phyloP scores from a whole-genome alignment of 2,888 invertebrate genomes.

The Drosophila barbarae region DNA sequence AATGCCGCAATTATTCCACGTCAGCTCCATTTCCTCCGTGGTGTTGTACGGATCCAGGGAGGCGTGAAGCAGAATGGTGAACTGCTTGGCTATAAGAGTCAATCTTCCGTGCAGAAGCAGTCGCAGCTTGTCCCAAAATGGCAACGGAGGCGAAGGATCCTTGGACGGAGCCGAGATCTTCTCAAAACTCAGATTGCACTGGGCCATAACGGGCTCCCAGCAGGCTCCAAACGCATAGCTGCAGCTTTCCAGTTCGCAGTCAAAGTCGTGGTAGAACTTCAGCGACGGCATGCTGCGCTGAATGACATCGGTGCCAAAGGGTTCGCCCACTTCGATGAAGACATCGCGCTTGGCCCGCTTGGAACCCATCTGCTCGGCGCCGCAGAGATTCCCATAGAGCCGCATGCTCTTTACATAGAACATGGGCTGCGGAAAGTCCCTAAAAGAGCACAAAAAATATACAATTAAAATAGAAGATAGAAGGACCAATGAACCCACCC shows the following conservation, averaged over 20 bases:
- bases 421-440: constrained; percentile 97
- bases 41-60: constrained; percentile 99
- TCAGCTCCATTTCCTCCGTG: constrained; percentile 99
- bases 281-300: constrained; percentile 95
- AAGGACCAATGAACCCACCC: not conserved
- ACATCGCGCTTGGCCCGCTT: constrained; percentile 81
- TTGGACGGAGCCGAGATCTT: constrained; percentile 91
- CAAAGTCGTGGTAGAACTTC: constrained; percentile 98
- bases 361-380: constrained; percentile 92
- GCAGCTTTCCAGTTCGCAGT: constrained; percentile 93
- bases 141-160: constrained; percentile 95
- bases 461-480: not conserved
- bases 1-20: constrained; percentile 95
- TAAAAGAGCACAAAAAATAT: constrained; percentile 19
- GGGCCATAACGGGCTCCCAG: constrained; percentile 93
- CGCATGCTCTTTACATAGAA: constrained; percentile 90
- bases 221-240: constrained; percentile 98
- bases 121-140: constrained; percentile 99
- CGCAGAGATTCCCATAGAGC: constrained; percentile 93
- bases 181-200: constrained; percentile 86
- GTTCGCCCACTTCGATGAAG: constrained; percentile 86
- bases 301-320: constrained; percentile 90
- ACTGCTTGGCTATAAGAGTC: constrained; percentile 91
- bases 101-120: constrained; percentile 95
- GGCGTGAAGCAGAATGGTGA: constrained; percentile 95